Base-by-base conservation (phyloP, 2,113 vertebrate genomes). In the Romanogobio albipinnatus region DNA sequence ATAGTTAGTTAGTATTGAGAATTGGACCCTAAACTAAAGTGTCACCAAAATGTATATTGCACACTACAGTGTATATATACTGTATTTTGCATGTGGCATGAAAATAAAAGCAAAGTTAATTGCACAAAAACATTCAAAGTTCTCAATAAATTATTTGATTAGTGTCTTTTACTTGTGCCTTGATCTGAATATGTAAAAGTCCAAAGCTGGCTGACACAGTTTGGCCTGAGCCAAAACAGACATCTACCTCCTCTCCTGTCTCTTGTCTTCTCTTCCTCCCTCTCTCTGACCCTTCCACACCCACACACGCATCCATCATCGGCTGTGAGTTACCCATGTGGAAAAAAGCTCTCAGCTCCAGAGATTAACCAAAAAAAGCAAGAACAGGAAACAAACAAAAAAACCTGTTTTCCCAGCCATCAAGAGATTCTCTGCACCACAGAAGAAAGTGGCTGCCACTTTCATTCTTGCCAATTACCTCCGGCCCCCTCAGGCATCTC, bases 401-500 rank as follows among this genome's bases (percentile, higher is more conserved):
- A 79, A 62, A 61, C 33, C 33, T 15, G 11, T 78, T 78, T 61
- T 45, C 56, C 76, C 76, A 24, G 39, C 76, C 53, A 76, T 76
- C 74, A 49, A 84, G 45, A 61, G 58, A 76, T 75, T 62, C 83
- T 73, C 62, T 53, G 59, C 76, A 73, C 49, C 13, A 43, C 76
- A 47, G 15, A 77, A 78, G 83, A 81, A 82, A 81, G 39, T 59
- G 13, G 17, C 82, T 53, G 24, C 33, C 47, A 39, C 77, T 61
- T 47, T 76, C 26, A 70, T 71, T 82, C 71, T 43, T 82, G 71
- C 39, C 86, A 81, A 81, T 70, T 76, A 84, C 47, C 77, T 81
- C 84, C 15, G 26, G 61, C 49, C 68, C 76, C 53, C 68, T 85
- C 62, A 77, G 86, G 78, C 78, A 78, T 85, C 73, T 85, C 73